phyloP scores from a whole-genome alignment of 2,113 vertebrate species.

The Rhynchomys soricoides region DNA sequence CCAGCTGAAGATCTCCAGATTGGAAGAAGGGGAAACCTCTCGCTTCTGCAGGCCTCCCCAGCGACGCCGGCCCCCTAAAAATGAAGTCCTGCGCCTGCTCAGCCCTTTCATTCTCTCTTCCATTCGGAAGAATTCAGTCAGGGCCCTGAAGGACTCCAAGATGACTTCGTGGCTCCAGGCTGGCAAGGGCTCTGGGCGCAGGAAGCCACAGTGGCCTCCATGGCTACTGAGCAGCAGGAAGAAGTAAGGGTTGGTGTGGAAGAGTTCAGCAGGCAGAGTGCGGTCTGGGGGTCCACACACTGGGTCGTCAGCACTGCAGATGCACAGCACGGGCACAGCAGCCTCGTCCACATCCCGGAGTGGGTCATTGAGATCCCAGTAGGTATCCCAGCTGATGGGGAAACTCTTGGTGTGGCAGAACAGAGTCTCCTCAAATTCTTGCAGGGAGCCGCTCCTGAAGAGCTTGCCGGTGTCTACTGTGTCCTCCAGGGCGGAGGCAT shows the following conservation, averaged over 20 bases:
- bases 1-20: constrained; percentile 86
- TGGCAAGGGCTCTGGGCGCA: constrained; percentile 61
- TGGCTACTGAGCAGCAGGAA: constrained; percentile 87
- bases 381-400: constrained; percentile 88
- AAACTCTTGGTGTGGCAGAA: constrained; percentile 86
- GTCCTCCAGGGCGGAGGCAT: constrained; percentile 86
- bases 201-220: constrained; percentile 92
- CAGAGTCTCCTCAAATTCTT: constrained; percentile 90
- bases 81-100: constrained; percentile 72
- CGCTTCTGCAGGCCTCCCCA: constrained; percentile 78
- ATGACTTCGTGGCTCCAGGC: constrained; percentile 90
- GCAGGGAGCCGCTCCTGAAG: constrained; percentile 87
- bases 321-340: constrained; percentile 91
- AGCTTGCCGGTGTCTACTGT: constrained; percentile 84
- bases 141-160: constrained; percentile 90
- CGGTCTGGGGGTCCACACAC: constrained; percentile 84
- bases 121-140: constrained; percentile 88
- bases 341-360: constrained; percentile 93
- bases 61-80: constrained; percentile 75
- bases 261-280: constrained; percentile 88
- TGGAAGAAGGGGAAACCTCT: constrained; percentile 58
- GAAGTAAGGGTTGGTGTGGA: constrained; percentile 92
- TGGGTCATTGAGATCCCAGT: constrained; percentile 94
- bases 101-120: constrained; percentile 86
- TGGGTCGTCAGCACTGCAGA: constrained; percentile 91